These are phyloP conservation scores for Ennomos erosarius DNA, from an alignment of 2,888 invertebrate genomes.

Conservation along the genomic window DNA sequence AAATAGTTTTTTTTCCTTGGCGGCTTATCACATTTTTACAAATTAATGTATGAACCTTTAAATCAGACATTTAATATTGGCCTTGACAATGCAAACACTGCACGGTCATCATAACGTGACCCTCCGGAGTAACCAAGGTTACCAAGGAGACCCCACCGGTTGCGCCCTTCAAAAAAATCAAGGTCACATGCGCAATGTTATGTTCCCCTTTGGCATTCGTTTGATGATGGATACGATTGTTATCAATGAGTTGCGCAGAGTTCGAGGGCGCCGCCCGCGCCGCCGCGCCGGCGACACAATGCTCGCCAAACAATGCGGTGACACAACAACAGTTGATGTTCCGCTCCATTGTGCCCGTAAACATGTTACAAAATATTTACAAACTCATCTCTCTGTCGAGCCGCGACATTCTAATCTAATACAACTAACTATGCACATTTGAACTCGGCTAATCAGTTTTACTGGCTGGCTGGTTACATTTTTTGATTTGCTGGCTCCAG, in stretches of 20 bases:
- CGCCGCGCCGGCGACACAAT: slow-evolving; percentile 23
- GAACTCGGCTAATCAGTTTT: slow-evolving; percentile 4
- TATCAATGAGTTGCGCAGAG: slow-evolving; percentile 32
- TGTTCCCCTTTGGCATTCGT: slow-evolving; percentile 30
- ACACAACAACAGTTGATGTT: slow-evolving; percentile 60
- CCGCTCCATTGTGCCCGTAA: slow-evolving; percentile 59
- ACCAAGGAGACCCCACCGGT: slow-evolving; percentile 1
- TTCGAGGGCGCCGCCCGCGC: slow-evolving; percentile 36
- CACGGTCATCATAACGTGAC: slow-evolving; percentile 11
- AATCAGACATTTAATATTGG: slow-evolving; percentile 12
- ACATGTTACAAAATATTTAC: slow-evolving; percentile 64
- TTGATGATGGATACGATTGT: slow-evolving; percentile 15
- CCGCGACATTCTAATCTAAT: slow-evolving; percentile 9
- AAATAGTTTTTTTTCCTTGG: too few species aligned
- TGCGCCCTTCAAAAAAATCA: slow-evolving; percentile 14
- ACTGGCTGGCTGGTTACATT: too few species aligned
- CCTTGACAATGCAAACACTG: slow-evolving; percentile 18
- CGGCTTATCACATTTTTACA: background rate
- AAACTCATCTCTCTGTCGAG: slow-evolving; percentile 45
- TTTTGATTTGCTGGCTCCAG: too few species aligned
- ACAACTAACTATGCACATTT: slow-evolving; percentile 9
- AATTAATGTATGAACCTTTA: slow-evolving; percentile 1
- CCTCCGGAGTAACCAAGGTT: slow-evolving; percentile 2
- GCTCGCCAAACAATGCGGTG: slow-evolving; percentile 57
- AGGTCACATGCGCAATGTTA: slow-evolving; percentile 22